Evolutionary conservation across 2,797 vertebrate species (phyloP).

Genomic region (Oceanodroma leucorhoa): DNA sequence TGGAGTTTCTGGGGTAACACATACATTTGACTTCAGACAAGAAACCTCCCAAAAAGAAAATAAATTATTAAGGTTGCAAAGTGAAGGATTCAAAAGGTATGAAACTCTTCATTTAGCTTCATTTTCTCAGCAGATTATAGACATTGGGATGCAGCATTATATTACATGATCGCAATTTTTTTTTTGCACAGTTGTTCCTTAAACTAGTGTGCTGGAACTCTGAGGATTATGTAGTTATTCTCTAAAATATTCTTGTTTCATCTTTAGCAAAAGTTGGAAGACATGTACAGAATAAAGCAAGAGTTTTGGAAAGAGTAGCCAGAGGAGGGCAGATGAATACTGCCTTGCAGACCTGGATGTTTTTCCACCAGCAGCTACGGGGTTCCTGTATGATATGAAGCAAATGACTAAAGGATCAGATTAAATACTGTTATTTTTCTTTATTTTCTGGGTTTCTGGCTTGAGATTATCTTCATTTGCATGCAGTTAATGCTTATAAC

Average conservation of each 20-base stretch:
- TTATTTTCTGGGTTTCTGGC: background rate
- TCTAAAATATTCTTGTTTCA: background rate
- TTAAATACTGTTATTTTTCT: background rate
- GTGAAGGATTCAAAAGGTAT: background rate
- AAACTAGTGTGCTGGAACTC: background rate
- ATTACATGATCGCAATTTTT: background rate
- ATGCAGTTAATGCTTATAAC: background rate
- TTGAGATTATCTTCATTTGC: background rate
- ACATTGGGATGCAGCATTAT: background rate
- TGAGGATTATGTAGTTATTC: background rate
- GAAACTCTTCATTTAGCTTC: background rate
- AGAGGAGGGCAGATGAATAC: background rate
- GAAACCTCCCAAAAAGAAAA: background rate
- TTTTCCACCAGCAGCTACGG: background rate
- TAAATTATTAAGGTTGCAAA: background rate
- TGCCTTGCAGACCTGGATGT: background rate
- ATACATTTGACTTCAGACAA: background rate
- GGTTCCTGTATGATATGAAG: background rate
- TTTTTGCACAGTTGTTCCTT: background rate
- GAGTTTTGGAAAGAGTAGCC: background rate
- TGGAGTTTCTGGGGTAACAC: background rate
- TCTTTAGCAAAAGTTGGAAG: background rate
- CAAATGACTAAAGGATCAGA: background rate
- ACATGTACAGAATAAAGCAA: background rate
- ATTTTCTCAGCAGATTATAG: background rate